Conservation (phyloP, 1,140 invertebrate genomes). For the Rhizoglyphus robini region DNA sequence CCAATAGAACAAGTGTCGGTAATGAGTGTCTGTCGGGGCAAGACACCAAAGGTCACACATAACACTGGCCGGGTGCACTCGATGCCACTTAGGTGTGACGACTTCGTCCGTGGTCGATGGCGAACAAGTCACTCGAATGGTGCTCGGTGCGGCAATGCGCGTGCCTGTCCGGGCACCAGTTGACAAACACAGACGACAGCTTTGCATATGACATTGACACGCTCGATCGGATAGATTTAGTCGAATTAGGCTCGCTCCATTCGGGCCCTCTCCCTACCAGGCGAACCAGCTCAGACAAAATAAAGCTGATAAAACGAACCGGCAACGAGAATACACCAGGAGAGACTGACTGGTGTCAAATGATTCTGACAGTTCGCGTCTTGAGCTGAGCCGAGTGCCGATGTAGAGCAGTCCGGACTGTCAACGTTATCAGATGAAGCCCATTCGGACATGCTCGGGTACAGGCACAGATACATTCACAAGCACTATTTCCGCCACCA, state of each 20-base stretch:
- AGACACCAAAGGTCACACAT: too few relatives aligned
- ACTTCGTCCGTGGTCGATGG: not conserved
- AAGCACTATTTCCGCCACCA: not conserved
- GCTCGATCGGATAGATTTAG: not conserved
- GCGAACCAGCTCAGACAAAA: not conserved
- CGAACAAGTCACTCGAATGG: too few relatives aligned
- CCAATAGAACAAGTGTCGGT: too few relatives aligned
- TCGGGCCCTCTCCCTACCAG: too few relatives aligned
- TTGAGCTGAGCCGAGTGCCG: not conserved
- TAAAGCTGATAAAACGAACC: not conserved
- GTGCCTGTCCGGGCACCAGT: not conserved
- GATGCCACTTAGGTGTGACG: not conserved
- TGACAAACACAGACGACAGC: not conserved
- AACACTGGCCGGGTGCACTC: too few relatives aligned
- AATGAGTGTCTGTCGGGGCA: too few relatives aligned
- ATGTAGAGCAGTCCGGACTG: not conserved
- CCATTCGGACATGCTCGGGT: not conserved
- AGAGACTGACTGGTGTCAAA: not conserved
- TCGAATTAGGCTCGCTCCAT: not conserved
- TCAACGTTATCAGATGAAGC: not conserved
- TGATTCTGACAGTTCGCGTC: constrained; percentile 2
- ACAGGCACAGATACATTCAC: not conserved
- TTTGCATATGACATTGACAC: constrained; percentile 3
- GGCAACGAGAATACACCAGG: not conserved
- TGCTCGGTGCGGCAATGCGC: not conserved